Base-by-base conservation (phyloP, 2,113 vertebrate genomes). In the Pseudopodoces humilis region DNA sequence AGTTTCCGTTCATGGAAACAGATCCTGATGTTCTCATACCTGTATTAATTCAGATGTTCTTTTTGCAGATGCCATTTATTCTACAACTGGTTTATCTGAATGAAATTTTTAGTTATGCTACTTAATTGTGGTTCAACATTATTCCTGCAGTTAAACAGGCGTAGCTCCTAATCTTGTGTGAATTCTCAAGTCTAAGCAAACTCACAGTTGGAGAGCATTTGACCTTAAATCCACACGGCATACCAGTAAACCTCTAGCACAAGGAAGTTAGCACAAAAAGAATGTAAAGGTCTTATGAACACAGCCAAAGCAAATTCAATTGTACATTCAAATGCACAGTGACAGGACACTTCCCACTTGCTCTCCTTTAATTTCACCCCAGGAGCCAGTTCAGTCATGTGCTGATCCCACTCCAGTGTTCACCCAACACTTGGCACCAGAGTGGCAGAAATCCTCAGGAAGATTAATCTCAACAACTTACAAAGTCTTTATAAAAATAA, bases 361-460 rank as follows among this genome's bases (percentile, higher is more conserved):
- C 47, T 58, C 52, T 86, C 31, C 72, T 59, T 67, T 56, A 75
- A 59, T 67, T 82, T 53, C 46, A 69, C 5, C 20, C 28, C 50
- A 62, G 27, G 28, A 90, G 31, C 50, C 85, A 72, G n/a, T 27
- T 65, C 46, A 18, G 23, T 10, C 6, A 0, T 17, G 35, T 5
- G 24, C 41, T 30, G 59, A 65, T 39, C 71, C 50, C 0, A 0
- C 27, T 50, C 60, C 2, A 0, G 18, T 1, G 3, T 13, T 75
- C 52, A 17, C 2, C 22, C 7, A 19, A 7, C 79, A 11, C 18
- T 62, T 24, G 15, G 47, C 39, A 78, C 18, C 69, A 52, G 19
- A 49, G 33, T 0, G 0, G 14, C 33, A 35, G 28, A 90, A 77
- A 83, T 27, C 39, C 41, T 79, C 58, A 31, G 55, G 24, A 63